Percentiles rank a stretch among this genome's conserved stretches.
These are phyloP conservation scores for Trogon surrucura DNA, from an alignment of 2,113 vertebrate genomes.

Conservation along the genomic window DNA sequence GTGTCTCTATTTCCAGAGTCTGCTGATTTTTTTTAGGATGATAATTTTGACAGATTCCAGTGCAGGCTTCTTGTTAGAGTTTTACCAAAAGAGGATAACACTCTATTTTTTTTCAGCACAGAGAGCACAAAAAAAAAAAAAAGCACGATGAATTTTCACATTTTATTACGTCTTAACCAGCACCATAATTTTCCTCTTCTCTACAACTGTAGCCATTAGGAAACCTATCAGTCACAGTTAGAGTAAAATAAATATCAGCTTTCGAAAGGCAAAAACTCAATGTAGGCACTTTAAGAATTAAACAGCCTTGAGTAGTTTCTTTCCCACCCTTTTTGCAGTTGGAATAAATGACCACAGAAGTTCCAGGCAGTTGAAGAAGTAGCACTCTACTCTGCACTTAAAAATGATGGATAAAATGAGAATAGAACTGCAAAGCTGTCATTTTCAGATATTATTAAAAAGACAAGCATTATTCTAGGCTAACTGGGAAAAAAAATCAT, in stretches of 20 bases:
- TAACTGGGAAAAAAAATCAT: constrained; percentile 13
- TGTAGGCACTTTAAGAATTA: not conserved
- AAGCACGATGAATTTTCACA: not conserved
- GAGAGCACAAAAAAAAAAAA: not conserved
- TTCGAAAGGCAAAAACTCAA: not conserved
- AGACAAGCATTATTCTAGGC: constrained; percentile 13
- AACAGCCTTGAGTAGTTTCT: not conserved
- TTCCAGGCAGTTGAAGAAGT: constrained; percentile 17
- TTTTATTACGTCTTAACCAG: not conserved
- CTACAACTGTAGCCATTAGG: not conserved
- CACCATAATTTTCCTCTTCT: not conserved
- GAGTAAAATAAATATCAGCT: constrained; percentile 10
- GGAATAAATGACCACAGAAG: constrained; percentile 12
- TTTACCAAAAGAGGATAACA: not conserved
- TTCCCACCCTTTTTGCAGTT: not conserved
- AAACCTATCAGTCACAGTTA: not conserved
- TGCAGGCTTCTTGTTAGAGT: not conserved
- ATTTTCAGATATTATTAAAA: constrained; percentile 42
- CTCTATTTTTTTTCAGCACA: not conserved
- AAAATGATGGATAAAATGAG: constrained; percentile 54
- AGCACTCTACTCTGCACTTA: constrained; percentile 14
- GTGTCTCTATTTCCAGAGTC: not conserved
- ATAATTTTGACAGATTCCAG: not conserved
- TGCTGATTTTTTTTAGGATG: not conserved
- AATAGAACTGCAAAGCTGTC: constrained; percentile 37